Conservation (phyloP, 2,888 invertebrate species). For the Tenthredo scrophulariae region DNA sequence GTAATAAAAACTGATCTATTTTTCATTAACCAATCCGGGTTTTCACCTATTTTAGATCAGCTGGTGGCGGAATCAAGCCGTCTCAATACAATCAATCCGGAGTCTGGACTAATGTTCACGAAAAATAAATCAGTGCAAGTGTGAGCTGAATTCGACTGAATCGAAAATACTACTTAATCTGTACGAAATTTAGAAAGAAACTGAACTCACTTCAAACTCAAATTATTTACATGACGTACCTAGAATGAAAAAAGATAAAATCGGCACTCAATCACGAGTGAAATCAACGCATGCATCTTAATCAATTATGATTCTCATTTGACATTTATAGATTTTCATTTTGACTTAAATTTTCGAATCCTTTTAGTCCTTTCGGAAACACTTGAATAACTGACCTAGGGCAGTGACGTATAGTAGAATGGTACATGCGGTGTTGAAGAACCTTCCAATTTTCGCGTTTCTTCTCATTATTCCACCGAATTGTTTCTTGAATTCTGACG, state of each 20-base stretch:
- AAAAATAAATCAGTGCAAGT: background rate
- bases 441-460: constrained; percentile 48
- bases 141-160: background rate
- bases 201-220: background rate
- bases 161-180: background rate
- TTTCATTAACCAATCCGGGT: background rate
- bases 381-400: constrained; percentile 21
- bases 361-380: background rate
- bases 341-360: background rate
- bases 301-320: too few relatives aligned
- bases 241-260: background rate
- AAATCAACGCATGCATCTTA: background rate
- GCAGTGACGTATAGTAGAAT: constrained; percentile 49
- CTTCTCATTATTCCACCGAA: constrained; percentile 25
- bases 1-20: background rate
- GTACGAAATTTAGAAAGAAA: background rate
- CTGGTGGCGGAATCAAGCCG: background rate
- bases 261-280: background rate
- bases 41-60: background rate
- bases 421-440: constrained; percentile 41
- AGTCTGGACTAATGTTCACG: background rate
- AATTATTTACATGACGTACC: background rate
- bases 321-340: background rate
- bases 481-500: background rate
- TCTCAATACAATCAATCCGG: background rate